Base-by-base conservation (phyloP, 2,113 vertebrate genomes). In the Cochlearius cochlearius region DNA sequence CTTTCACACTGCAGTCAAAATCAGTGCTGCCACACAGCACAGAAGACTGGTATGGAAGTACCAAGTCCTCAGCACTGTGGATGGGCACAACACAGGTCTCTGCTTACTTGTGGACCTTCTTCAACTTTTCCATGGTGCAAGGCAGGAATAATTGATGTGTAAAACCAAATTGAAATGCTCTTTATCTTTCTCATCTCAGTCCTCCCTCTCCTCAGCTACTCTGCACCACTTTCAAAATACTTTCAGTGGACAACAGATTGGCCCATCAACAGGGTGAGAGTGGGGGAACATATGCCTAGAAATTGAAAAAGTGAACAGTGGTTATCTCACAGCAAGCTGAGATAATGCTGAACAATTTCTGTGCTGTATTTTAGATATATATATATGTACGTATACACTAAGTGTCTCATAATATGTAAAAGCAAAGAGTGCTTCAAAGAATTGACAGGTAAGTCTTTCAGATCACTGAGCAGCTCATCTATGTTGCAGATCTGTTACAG, bases 391-490 rank as follows among this genome's bases (percentile, higher is more conserved):
- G 26, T 4, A 19, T 11, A 47, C 1, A 64, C 1, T 15, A 68
- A 29, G 5, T 36, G n/a, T 15, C 80, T 47, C 36, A 25, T 38
- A 77, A 58, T 15, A 80, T 0, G 6, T 21, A 29, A 91, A 81
- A 93, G 50, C 39, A 60, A 52, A 38, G 20, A 67, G 5, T 16
- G 15, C 25, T 77, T 63, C 27, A 64, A 60, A 59, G 39, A 93
- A 52, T 0, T 23, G 17, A 39, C 6, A 10, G 29, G 6, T 7
- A 79, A 86, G 14, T 30, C 63, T 67, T 32, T 67, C 52, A 94
- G 41, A 67, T 32, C 55, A 47, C 56, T 0, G 0, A 71, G 32
- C 0, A 0, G 34, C 56, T 39, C 0, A 0, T 19, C 10, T 21
- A 25, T 15, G 29, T 5, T 56, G 12, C 29, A 76, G 20, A 27